These are phyloP conservation scores for Gortyna flavago DNA, from an alignment of 2,888 invertebrate species.

Conservation along the genomic window DNA sequence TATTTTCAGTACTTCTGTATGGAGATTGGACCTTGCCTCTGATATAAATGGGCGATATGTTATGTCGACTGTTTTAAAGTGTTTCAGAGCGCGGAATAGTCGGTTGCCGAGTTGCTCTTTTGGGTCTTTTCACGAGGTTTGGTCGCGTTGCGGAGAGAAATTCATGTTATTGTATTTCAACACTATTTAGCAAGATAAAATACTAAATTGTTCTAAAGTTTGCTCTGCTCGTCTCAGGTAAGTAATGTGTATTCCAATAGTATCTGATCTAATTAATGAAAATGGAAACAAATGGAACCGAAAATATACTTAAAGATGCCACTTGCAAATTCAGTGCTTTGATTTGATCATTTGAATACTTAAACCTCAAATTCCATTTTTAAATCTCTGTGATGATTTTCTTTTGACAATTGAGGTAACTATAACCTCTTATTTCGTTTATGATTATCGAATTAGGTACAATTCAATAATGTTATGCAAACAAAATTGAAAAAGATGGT, in stretches of 20 bases:
- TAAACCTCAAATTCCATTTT: background rate
- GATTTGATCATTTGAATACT: background rate
- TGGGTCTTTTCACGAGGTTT: conserved; percentile 34
- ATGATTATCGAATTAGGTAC: background rate
- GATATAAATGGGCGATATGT: conserved; percentile 64
- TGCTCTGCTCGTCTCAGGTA: background rate
- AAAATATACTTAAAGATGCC: background rate
- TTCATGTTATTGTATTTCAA: conserved; percentile 2
- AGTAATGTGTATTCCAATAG: background rate
- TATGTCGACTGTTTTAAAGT: conserved; percentile 57
- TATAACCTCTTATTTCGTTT: background rate
- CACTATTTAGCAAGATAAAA: background rate
- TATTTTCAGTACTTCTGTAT: conserved; percentile 64
- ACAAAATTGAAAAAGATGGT: background rate
- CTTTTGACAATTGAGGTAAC: background rate
- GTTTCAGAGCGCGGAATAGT: conserved; percentile 44
- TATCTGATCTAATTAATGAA: background rate
- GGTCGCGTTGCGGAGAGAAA: background rate
- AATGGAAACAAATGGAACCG: background rate
- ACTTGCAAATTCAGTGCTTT: background rate
- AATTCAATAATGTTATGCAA: background rate
- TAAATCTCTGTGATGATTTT: background rate
- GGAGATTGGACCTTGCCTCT: conserved; percentile 55
- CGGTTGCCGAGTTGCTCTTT: conserved; percentile 41
- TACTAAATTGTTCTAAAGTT: background rate